These are phyloP conservation scores for Conus ventricosus DNA, from an alignment of 1,140 invertebrate species.

Conservation along the genomic window DNA sequence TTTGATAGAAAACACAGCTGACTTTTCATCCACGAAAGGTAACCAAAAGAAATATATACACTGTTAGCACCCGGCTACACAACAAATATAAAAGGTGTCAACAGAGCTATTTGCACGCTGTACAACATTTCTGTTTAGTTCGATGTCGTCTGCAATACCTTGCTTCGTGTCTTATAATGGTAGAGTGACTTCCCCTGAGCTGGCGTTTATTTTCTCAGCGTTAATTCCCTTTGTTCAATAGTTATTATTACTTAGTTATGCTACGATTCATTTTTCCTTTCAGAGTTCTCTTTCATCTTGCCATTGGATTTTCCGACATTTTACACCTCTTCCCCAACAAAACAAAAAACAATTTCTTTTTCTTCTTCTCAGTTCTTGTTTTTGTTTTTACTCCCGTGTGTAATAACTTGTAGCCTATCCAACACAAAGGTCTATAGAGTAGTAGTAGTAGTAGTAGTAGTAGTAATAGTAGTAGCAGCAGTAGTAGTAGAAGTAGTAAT, in stretches of 20 bases:
- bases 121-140: constrained; percentile 45
- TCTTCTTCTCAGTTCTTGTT: no score
- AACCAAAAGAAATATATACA: no score
- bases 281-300: background rate
- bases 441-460: constrained; percentile 14
- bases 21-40: no score
- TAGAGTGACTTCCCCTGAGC: constrained; percentile 36
- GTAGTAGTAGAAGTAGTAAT: background rate
- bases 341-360: no score
- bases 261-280: background rate
- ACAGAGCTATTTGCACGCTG: constrained; percentile 49
- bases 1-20: no score
- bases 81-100: constrained; percentile 59
- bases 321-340: no score
- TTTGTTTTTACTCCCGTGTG: background rate
- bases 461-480: background rate
- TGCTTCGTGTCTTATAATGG: background rate
- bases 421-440: background rate
- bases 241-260: background rate
- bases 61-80: no score
- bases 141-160: constrained; percentile 24
- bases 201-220: constrained; percentile 41
- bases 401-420: background rate
- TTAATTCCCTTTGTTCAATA: constrained; percentile 39
- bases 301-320: background rate